phyloP scores from a whole-genome alignment of 1,140 invertebrate genomes.

The Leptopilina boulardi region DNA sequence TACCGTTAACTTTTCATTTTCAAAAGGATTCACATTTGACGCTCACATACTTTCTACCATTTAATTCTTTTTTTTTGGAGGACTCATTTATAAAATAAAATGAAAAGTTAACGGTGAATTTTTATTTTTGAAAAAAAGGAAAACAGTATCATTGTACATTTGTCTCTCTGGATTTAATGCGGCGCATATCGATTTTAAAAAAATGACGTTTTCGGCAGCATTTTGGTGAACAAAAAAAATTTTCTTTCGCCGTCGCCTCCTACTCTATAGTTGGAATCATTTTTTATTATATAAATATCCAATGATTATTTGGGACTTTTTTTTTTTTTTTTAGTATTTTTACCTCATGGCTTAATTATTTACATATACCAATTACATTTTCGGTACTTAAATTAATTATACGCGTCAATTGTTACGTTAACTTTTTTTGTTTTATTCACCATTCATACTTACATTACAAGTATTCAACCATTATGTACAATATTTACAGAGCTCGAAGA shows the following conservation, averaged over 20 bases:
- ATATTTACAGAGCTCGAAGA: conserved; percentile 68
- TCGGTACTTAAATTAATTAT: conserved; percentile 71
- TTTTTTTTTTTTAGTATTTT: conserved; percentile 61
- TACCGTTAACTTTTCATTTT: too few species aligned
- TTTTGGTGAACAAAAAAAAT: conserved; percentile 24
- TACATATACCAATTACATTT: conserved; percentile 73
- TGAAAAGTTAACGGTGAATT: background rate
- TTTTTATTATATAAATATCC: conserved; percentile 72
- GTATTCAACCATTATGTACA: conserved; percentile 75
- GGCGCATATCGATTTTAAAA: conserved; percentile 18
- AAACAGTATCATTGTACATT: conserved; percentile 54
- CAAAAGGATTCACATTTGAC: background rate
- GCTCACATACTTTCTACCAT: background rate
- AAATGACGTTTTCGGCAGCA: conserved; percentile 2
- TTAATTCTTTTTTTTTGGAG: background rate
- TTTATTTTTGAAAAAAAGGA: background rate
- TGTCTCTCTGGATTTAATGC: conserved; percentile 33
- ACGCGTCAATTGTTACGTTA: conserved; percentile 58
- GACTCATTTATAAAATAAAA: background rate
- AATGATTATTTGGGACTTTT: conserved; percentile 72
- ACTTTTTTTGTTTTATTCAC: conserved; percentile 42
- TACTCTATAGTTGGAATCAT: conserved; percentile 65
- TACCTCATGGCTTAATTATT: conserved; percentile 73
- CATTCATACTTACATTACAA: conserved; percentile 71
- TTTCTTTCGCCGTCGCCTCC: conserved; percentile 51